phyloP scores from a whole-genome alignment of 2,797 vertebrate genomes.

The Sebastolobus altivelis region DNA sequence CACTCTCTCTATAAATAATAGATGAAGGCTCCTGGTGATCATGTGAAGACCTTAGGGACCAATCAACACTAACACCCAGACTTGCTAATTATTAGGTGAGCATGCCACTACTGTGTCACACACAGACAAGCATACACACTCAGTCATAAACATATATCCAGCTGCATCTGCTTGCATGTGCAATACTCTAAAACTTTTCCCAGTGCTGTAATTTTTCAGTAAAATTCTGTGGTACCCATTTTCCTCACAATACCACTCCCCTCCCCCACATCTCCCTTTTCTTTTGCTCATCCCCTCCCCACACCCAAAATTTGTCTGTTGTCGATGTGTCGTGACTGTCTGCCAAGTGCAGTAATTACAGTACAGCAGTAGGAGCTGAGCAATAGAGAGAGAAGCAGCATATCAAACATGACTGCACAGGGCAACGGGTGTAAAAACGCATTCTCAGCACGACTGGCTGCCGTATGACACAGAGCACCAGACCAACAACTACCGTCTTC shows the following conservation, averaged over 20 bases:
- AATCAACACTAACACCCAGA: not conserved
- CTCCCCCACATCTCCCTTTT: conserved; percentile 37
- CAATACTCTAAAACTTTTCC: conserved; percentile 7
- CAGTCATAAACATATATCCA: not conserved
- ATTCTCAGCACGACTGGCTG: conserved; percentile 44
- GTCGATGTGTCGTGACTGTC: conserved; percentile 78
- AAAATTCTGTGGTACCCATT: conserved; percentile 12
- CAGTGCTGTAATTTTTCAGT: not conserved
- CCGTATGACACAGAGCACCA: conserved; percentile 30
- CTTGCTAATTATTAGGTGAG: not conserved
- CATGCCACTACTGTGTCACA: not conserved
- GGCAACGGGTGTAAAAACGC: conserved; percentile 48
- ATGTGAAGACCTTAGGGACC: not conserved
- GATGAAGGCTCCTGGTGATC: not conserved
- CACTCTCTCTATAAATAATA: not conserved
- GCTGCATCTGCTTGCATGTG: not conserved
- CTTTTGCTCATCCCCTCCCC: conserved; percentile 53
- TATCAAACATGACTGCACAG: conserved; percentile 73
- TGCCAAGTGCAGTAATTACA: conserved; percentile 80
- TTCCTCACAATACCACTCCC: conserved; percentile 30
- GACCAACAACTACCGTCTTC: conserved; percentile 20
- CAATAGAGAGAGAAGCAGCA: conserved; percentile 65
- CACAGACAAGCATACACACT: conserved; percentile 1
- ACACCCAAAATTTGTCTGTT: conserved; percentile 65
- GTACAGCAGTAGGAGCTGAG: conserved; percentile 66